Conservation (phyloP, 2,113 vertebrate species). For the Bostrychus sinensis region DNA sequence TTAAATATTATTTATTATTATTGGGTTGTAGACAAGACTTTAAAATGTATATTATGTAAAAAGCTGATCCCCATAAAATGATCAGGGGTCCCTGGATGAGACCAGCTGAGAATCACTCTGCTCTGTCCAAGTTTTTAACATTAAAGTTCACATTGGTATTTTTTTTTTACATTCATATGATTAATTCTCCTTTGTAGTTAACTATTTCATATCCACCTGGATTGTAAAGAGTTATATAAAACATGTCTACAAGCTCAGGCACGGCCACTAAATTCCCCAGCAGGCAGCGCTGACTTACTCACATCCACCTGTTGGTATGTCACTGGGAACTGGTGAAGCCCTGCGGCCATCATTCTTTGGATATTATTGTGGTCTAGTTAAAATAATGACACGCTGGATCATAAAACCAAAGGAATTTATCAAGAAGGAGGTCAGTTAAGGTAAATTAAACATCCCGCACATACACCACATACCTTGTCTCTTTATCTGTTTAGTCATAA, state of each 20-base stretch:
- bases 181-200: too few relatives aligned
- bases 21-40: too few relatives aligned
- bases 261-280: slow-evolving; percentile 45
- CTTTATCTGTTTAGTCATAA: neutral
- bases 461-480: neutral
- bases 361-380: slow-evolving; percentile 29
- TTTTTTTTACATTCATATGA: too few relatives aligned
- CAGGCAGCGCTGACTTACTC: slow-evolving; percentile 26
- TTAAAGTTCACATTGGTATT: too few relatives aligned
- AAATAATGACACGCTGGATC: slow-evolving; percentile 8
- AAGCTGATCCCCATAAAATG: too few relatives aligned
- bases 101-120: too few relatives aligned
- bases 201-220: slow-evolving; percentile 35
- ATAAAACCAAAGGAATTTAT: neutral
- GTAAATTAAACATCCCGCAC: neutral
- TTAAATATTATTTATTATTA: too few relatives aligned
- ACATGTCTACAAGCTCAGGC: slow-evolving; percentile 37
- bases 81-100: too few relatives aligned
- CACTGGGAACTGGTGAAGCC: slow-evolving; percentile 32
- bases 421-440: neutral
- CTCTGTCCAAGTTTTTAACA: too few relatives aligned
- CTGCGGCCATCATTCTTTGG: slow-evolving; percentile 40
- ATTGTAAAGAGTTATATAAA: slow-evolving; percentile 35
- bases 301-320: slow-evolving; percentile 49
- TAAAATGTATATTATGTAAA: too few relatives aligned